Conservation (phyloP, 1,140 invertebrate species). For the Aricia agestis region DNA sequence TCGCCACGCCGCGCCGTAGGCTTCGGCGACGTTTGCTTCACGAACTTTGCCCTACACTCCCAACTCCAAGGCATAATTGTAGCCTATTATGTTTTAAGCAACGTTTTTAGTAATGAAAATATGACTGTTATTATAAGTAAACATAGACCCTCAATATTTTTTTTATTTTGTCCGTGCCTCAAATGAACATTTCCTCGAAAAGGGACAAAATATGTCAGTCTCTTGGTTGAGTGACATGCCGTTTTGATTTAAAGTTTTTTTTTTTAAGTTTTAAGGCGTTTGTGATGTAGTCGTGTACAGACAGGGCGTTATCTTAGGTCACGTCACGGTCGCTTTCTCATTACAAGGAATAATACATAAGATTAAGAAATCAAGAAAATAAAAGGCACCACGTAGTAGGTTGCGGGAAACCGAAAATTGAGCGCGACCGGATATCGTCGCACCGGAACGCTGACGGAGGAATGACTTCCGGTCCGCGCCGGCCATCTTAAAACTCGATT, state of each 20-base stretch:
- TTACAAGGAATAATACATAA: constrained; percentile 20
- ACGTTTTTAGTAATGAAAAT: too few species aligned
- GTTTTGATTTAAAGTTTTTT: too few species aligned
- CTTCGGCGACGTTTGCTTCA: constrained; percentile 48
- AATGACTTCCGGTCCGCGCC: constrained; percentile 55
- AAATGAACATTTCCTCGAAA: too few species aligned
- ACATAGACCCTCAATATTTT: too few species aligned
- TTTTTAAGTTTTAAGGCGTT: too few species aligned
- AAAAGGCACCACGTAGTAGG: constrained; percentile 24
- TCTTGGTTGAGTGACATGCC: too few species aligned
- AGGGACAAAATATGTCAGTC: too few species aligned
- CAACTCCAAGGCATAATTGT: constrained; percentile 52
- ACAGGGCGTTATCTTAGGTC: too few species aligned
- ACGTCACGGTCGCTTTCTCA: too few species aligned
- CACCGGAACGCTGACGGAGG: constrained; percentile 53
- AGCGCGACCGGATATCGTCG: constrained; percentile 63
- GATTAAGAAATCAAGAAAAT: constrained; percentile 43
- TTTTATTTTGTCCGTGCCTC: too few species aligned
- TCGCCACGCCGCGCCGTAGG: constrained; percentile 34
- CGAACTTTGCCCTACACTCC: constrained; percentile 47
- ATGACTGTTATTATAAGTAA: too few species aligned
- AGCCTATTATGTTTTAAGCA: neutral
- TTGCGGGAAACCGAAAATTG: constrained; percentile 61
- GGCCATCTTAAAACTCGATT: constrained; percentile 32
- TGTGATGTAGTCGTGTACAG: too few species aligned